Evolutionary conservation across 2,888 invertebrate genomes (phyloP).

Genomic region (Pammene aurita): DNA sequence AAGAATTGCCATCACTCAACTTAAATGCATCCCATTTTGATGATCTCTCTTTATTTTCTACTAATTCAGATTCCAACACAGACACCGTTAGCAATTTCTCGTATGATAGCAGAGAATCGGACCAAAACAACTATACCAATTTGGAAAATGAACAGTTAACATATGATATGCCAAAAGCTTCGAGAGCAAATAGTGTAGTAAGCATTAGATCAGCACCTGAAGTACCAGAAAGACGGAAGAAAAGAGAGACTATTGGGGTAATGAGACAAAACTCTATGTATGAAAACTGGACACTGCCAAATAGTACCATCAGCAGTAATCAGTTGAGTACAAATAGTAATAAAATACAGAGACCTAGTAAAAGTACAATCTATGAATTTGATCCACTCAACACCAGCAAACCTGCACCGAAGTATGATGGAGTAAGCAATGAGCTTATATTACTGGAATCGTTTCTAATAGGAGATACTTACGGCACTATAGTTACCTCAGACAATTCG

Average conservation of each 20-base stretch:
- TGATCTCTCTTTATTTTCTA: conserved; percentile 69
- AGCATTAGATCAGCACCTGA: conserved; percentile 64
- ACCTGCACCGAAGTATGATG: conserved; percentile 61
- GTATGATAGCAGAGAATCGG: conserved; percentile 64
- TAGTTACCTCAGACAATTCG: conserved; percentile 73
- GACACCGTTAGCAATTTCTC: conserved; percentile 70
- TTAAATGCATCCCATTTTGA: conserved; percentile 66
- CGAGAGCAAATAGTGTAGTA: conserved; percentile 65
- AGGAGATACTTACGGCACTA: conserved; percentile 86
- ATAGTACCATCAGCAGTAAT: conserved; percentile 46
- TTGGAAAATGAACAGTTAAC: conserved; percentile 59
- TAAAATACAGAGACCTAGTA: conserved; percentile 58
- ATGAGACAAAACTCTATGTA: conserved; percentile 72
- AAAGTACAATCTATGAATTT: conserved; percentile 88
- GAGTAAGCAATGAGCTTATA: conserved; percentile 84
- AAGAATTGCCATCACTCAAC: conserved; percentile 57
- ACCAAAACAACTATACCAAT: conserved; percentile 51
- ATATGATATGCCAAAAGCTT: conserved; percentile 71
- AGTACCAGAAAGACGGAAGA: conserved; percentile 64
- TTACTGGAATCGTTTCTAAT: conserved; percentile 87
- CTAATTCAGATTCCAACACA: conserved; percentile 68
- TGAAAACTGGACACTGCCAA: conserved; percentile 72
- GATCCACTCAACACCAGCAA: conserved; percentile 82
- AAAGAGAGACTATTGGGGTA: conserved; percentile 58
- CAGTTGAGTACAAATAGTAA: conserved; percentile 41